Percentiles rank a stretch among this genome's conserved stretches.
Evolutionary conservation across 2,113 vertebrate species (phyloP).

Genomic region (Rhadina sibilatrix): DNA sequence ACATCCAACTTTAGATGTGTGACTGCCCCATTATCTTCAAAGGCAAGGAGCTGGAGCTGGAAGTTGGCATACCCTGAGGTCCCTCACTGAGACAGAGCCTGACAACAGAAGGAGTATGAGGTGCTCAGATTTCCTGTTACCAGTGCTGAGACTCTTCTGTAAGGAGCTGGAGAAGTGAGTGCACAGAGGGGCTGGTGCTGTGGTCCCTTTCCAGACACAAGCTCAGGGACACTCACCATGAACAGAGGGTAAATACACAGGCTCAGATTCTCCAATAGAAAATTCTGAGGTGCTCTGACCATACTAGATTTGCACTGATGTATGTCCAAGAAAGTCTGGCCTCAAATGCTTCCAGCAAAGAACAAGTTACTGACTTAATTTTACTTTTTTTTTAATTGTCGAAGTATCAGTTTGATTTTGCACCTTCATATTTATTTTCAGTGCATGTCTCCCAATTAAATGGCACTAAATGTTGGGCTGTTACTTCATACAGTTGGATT

Average conservation of each 20-base stretch:
- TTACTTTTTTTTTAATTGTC: background rate
- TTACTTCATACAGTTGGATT: background rate
- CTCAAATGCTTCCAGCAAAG: background rate
- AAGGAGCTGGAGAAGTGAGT: background rate
- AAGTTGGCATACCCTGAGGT: background rate
- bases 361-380: background rate
- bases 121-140: background rate
- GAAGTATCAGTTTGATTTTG: background rate
- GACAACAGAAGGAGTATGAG: background rate
- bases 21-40: constrained; percentile 1
- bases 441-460: background rate
- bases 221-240: fast-evolving
- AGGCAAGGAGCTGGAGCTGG: background rate
- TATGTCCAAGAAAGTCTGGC: background rate
- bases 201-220: background rate
- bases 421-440: background rate
- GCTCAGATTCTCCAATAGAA: background rate
- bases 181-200: background rate
- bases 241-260: background rate
- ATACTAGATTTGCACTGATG: background rate
- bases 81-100: background rate
- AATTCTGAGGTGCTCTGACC: background rate
- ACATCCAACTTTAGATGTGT: background rate
- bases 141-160: background rate
- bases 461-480: background rate